phyloP scores from a whole-genome alignment of 64 coral and sea anemone species.

The Pocillopora verrucosa region DNA sequence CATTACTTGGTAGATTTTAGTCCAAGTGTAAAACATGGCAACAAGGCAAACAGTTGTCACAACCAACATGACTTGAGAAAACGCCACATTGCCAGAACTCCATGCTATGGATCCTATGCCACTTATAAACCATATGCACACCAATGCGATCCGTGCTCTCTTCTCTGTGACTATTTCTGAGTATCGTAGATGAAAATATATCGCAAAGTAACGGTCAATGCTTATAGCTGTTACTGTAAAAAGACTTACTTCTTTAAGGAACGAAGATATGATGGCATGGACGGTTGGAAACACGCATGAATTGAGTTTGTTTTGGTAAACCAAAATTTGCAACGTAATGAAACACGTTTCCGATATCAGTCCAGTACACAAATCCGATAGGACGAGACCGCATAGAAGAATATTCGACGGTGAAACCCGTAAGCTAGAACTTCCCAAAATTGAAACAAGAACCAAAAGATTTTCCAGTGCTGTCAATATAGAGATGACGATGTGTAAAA shows the following conservation, averaged over 20 bases:
- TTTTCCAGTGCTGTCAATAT: neutral
- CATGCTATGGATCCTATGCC: neutral
- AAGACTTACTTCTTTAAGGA: neutral
- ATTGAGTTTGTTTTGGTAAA: neutral
- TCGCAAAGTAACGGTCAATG: neutral
- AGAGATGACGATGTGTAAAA: neutral
- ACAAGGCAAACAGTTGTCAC: neutral
- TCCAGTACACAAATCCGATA: conserved; percentile 11
- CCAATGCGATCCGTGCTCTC: neutral
- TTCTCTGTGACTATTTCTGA: neutral
- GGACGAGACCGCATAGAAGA: conserved; percentile 12
- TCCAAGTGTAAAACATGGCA: neutral
- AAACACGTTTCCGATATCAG: neutral
- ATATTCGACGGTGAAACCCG: neutral
- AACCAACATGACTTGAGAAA: neutral
- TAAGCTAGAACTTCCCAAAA: neutral
- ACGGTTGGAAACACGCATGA: neutral
- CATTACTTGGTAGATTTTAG: neutral
- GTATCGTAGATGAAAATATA: conserved; percentile 5
- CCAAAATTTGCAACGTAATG: neutral
- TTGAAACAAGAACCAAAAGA: neutral
- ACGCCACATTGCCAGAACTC: neutral
- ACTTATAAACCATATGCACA: neutral
- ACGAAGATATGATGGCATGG: neutral
- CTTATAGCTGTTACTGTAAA: conserved; percentile 4